These are phyloP conservation scores for Dipodomys merriami DNA, from an alignment of 2,113 vertebrate genomes.

Conservation along the genomic window DNA sequence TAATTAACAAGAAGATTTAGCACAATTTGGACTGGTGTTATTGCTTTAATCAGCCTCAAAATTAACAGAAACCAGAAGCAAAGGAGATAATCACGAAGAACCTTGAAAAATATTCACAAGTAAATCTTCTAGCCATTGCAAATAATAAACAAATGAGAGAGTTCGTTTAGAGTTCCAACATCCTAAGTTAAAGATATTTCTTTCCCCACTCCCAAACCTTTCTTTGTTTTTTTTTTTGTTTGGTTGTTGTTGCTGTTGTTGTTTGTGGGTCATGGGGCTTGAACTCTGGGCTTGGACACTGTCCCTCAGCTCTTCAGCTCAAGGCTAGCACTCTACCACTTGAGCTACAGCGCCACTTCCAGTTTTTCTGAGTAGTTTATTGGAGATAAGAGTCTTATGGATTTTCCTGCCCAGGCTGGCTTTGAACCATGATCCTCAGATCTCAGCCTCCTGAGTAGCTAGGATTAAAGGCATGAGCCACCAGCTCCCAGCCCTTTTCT, in stretches of 20 bases:
- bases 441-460: too few species aligned
- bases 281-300: too few species aligned
- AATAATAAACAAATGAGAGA: neutral
- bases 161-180: neutral
- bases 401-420: too few species aligned
- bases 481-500: neutral
- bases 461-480: too few species aligned
- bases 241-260: too few species aligned
- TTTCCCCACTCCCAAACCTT: neutral
- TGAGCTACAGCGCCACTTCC: too few species aligned
- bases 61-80: neutral
- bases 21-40: neutral
- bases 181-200: neutral
- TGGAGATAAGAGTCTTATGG: too few species aligned
- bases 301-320: too few species aligned
- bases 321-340: too few species aligned
- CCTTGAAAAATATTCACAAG: neutral
- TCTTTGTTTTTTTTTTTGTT: neutral
- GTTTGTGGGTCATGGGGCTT: too few species aligned
- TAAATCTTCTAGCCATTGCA: neutral
- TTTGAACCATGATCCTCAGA: too few species aligned
- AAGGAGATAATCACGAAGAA: neutral
- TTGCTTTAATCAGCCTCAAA: neutral
- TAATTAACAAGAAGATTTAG: constrained; percentile 8
- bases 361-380: too few species aligned